These are phyloP conservation scores for Sardinella longiceps DNA, from an alignment of 2,797 vertebrate genomes.

Conservation along the genomic window DNA sequence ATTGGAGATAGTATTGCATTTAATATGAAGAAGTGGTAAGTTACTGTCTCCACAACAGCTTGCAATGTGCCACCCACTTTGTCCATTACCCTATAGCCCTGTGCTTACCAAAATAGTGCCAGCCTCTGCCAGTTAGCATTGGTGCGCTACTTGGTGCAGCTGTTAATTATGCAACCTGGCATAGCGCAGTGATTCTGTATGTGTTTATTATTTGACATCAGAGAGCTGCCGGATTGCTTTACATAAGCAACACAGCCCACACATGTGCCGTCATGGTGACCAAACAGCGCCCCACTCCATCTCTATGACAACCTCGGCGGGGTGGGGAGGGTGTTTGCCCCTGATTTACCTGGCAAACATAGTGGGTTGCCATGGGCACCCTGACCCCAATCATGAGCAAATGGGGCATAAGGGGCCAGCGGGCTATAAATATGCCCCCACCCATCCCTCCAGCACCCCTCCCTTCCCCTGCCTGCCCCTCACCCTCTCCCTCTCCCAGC, in stretches of 20 bases:
- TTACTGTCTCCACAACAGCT: background rate
- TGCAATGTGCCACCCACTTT: background rate
- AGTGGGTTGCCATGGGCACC: slow-evolving; percentile 53
- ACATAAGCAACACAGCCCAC: background rate
- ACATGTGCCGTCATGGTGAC: slow-evolving; percentile 27
- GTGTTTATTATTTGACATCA: slow-evolving; percentile 15
- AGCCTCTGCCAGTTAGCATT: background rate
- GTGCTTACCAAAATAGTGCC: background rate
- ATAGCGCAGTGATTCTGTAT: slow-evolving; percentile 9
- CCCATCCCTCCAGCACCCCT: background rate
- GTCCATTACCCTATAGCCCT: background rate
- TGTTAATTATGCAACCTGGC: background rate
- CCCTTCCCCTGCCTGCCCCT: slow-evolving; percentile 33
- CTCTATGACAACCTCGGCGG: slow-evolving; percentile 38
- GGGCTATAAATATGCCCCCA: slow-evolving; percentile 63
- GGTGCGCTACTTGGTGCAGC: background rate
- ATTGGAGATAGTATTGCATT: background rate
- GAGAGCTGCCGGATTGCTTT: background rate
- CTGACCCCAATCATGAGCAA: slow-evolving; percentile 42
- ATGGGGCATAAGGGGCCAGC: slow-evolving; percentile 37
- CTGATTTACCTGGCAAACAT: slow-evolving; percentile 48
- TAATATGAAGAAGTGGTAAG: background rate
- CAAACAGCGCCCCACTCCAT: slow-evolving; percentile 39
- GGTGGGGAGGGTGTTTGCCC: slow-evolving; percentile 37
- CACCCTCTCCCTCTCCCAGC: slow-evolving; percentile 41